phyloP scores from a whole-genome alignment of 2,113 vertebrate species.

The Halichoeres trimaculatus region DNA sequence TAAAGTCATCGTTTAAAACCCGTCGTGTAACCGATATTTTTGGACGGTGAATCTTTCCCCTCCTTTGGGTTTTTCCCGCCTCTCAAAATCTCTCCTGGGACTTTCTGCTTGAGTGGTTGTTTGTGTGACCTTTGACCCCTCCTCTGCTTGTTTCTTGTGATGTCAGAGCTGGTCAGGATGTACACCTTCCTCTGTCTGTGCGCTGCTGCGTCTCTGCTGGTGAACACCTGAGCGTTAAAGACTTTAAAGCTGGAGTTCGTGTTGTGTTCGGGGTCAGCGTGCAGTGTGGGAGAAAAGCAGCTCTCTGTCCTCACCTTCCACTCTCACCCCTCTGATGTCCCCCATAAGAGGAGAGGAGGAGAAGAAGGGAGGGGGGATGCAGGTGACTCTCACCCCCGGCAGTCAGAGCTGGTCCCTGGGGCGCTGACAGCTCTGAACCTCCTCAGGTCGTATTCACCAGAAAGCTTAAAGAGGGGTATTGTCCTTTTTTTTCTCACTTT shows the following conservation, averaged over 20 bases:
- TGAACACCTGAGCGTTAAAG: background rate
- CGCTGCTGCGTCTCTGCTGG: background rate
- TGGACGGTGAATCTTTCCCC: background rate
- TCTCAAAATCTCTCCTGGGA: background rate
- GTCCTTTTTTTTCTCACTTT: too few relatives aligned
- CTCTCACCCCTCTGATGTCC: slow-evolving; percentile 69
- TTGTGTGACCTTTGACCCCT: slow-evolving; percentile 51
- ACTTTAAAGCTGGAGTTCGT: too few relatives aligned
- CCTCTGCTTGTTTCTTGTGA: slow-evolving; percentile 21
- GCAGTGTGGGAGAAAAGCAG: slow-evolving; percentile 60
- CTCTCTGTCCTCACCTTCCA: slow-evolving; percentile 76
- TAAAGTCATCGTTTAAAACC: too few relatives aligned
- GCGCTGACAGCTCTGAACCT: slow-evolving; percentile 71
- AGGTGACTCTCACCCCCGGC: slow-evolving; percentile 69
- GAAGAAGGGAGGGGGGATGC: background rate
- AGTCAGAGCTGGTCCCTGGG: slow-evolving; percentile 60
- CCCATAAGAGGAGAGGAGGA: background rate
- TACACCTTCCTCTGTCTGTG: slow-evolving; percentile 3
- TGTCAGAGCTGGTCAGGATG: background rate
- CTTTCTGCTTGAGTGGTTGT: slow-evolving; percentile 21
- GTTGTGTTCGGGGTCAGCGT: slow-evolving; percentile 12
- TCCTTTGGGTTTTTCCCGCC: background rate
- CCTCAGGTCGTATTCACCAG: slow-evolving; percentile 46
- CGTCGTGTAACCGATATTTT: too few relatives aligned
- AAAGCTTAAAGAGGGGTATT: too few relatives aligned